Base-by-base conservation (phyloP, 1,140 invertebrate genomes). In the Caenorhabditis latens region DNA sequence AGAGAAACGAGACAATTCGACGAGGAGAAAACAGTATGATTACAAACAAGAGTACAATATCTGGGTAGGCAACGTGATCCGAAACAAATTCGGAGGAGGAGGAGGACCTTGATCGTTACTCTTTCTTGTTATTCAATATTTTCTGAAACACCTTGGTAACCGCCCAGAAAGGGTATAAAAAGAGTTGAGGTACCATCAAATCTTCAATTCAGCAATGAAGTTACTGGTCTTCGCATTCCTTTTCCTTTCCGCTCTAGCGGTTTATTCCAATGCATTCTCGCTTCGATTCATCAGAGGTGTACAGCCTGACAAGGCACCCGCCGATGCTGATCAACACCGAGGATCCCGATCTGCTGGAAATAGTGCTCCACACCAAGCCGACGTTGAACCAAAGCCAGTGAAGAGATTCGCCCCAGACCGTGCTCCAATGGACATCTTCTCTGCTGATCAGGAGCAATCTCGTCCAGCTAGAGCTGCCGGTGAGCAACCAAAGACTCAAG, bases 141-240 rank as follows among this genome's bases (percentile, higher is more conserved):
- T 53, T 11, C 50, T 14, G 61, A 32, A 63, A 32, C 61, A 19
- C 11, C 11, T 32, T 32, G n/a, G n/a, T 63, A 32, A 71, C 65
- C 65, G 65, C 65, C 65, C 65, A 43, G 46, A 24, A 19, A 11
- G 21, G 40, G 65, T 71, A 71, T 71, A 71, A 43, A 71, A 71
- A 40, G 19, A 6, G 5, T 4, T 19, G 40, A 14, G 42, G 19
- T 5, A 8, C 65, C 43, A 9, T 19, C 14, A n/a, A 71, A 43
- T 16, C 21, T 40, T 71, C 65, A 71, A 46, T 19, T 46, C 65
- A 71, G 42, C 65, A 71, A 71, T 71, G 65, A 71, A 71, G 65
- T 71, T 71, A n/a, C 24, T 71, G 65, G 65, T 71, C 42, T 71
- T 32, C 19, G 46, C 65, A 40, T 71, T 71, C 65, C 42, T 71